A percentile compares a stretch with the other conserved stretches of the same genome.
Conservation (phyloP, 2,113 vertebrate species). For the Malurus alboscapulatus region DNA sequence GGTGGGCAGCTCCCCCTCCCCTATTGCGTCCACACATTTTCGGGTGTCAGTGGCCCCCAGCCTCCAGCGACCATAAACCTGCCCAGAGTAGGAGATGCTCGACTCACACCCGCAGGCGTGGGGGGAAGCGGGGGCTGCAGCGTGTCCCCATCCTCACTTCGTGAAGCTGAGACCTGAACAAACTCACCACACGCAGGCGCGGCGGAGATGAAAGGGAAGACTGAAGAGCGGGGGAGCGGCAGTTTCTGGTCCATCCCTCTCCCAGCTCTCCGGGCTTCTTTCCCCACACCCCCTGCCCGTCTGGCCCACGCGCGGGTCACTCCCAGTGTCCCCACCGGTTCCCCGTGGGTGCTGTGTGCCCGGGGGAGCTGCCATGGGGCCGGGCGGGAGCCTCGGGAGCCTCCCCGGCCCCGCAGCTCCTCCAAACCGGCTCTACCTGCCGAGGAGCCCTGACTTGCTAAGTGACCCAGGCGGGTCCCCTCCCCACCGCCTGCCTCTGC, state of each 20-base stretch:
- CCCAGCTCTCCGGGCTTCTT: background rate
- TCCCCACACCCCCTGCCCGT: background rate
- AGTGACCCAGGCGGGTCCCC: background rate
- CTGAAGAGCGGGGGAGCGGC: accelerated
- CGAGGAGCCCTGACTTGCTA: background rate
- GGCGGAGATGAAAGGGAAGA: background rate
- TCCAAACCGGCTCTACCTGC: background rate
- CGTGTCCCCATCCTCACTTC: background rate
- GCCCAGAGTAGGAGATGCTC: background rate
- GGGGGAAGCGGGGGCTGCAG: background rate
- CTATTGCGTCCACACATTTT: background rate
- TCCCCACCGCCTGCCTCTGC: background rate
- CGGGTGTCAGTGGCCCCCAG: accelerated
- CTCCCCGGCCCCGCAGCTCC: background rate
- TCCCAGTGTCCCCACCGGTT: background rate
- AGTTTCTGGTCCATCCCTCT: background rate
- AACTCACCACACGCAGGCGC: background rate
- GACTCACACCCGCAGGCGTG: accelerated
- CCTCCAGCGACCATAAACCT: background rate
- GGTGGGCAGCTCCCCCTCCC: background rate
- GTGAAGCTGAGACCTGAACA: background rate
- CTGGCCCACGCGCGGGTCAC: background rate
- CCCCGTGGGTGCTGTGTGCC: background rate
- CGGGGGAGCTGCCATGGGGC: accelerated
- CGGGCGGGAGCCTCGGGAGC: background rate